These are phyloP conservation scores for Nomada ruficornis DNA, from an alignment of 2,888 invertebrate species.

Conservation along the genomic window DNA sequence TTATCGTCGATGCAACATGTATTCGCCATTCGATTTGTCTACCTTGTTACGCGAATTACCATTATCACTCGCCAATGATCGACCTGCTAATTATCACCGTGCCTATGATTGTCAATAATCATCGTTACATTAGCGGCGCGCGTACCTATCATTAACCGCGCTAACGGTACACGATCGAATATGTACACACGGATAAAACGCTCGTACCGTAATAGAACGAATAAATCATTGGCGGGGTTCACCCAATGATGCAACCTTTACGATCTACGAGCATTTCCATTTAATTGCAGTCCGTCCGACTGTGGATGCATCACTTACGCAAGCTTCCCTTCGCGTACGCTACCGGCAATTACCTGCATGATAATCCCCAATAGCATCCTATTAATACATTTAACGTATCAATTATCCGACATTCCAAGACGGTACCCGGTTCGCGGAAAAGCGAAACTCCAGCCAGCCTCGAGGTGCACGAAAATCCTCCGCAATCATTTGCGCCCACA, in stretches of 20 bases:
- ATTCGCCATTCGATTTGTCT: slow-evolving; percentile 19
- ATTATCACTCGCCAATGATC: slow-evolving; percentile 26
- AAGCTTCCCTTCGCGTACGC: slow-evolving; percentile 16
- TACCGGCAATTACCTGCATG: slow-evolving; percentile 31
- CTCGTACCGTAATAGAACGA: slow-evolving; percentile 25
- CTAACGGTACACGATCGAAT: slow-evolving; percentile 4
- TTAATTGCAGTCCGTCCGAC: slow-evolving; percentile 40
- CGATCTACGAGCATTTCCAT: slow-evolving; percentile 50
- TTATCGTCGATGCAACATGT: slow-evolving; percentile 21
- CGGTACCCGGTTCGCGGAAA: background rate
- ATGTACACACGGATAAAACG: slow-evolving; percentile 15
- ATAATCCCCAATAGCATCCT: slow-evolving; percentile 19
- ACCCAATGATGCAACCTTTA: slow-evolving; percentile 38
- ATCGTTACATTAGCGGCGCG: slow-evolving; percentile 22
- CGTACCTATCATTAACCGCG: background rate
- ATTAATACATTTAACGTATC: slow-evolving; percentile 54
- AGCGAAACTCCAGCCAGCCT: background rate
- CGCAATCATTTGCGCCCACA: background rate
- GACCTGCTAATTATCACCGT: slow-evolving; percentile 41
- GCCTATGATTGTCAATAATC: slow-evolving; percentile 50
- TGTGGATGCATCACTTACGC: slow-evolving; percentile 21
- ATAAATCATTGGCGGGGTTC: slow-evolving; percentile 52
- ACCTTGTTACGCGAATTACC: slow-evolving; percentile 33
- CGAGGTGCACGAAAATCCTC: background rate
- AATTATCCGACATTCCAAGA: slow-evolving; percentile 35